Percentiles rank a stretch among this genome's conserved stretches.
Conservation (phyloP, 1,140 invertebrate species). For the Phymastichus coffea region DNA sequence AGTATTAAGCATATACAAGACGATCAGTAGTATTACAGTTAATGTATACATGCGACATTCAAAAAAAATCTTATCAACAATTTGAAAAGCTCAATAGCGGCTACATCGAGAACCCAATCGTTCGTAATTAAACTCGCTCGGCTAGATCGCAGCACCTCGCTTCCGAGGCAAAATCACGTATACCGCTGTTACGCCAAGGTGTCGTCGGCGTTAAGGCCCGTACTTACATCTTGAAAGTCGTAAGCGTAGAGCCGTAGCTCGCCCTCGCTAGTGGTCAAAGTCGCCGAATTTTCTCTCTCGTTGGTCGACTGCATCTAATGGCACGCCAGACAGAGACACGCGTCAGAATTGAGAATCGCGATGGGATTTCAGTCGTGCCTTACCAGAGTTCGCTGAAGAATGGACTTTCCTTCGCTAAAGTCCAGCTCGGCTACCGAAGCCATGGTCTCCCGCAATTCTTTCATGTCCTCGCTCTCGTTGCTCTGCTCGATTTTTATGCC, state of each 20-base stretch:
- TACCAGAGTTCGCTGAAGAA: slow-evolving; percentile 53
- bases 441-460: slow-evolving; percentile 51
- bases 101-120: too few relatives aligned
- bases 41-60: too few relatives aligned
- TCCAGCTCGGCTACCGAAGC: slow-evolving; percentile 53
- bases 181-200: too few relatives aligned
- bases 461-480: slow-evolving; percentile 49
- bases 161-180: too few relatives aligned
- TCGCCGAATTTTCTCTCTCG: slow-evolving; percentile 54
- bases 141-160: too few relatives aligned
- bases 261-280: slow-evolving; percentile 53
- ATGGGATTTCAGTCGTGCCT: slow-evolving; percentile 13
- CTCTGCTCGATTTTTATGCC: slow-evolving; percentile 47
- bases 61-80: too few relatives aligned
- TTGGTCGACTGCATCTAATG: slow-evolving; percentile 52
- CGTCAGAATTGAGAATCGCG: too few relatives aligned
- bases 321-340: too few relatives aligned
- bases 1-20: too few relatives aligned
- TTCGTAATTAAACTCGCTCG: too few relatives aligned
- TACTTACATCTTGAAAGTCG: slow-evolving; percentile 56
- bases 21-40: background rate
- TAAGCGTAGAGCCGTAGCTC: slow-evolving; percentile 54
- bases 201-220: too few relatives aligned
- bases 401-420: slow-evolving; percentile 53
- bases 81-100: too few relatives aligned